phyloP scores from a whole-genome alignment of 2,113 vertebrate genomes.

The Capreolus pygargus region DNA sequence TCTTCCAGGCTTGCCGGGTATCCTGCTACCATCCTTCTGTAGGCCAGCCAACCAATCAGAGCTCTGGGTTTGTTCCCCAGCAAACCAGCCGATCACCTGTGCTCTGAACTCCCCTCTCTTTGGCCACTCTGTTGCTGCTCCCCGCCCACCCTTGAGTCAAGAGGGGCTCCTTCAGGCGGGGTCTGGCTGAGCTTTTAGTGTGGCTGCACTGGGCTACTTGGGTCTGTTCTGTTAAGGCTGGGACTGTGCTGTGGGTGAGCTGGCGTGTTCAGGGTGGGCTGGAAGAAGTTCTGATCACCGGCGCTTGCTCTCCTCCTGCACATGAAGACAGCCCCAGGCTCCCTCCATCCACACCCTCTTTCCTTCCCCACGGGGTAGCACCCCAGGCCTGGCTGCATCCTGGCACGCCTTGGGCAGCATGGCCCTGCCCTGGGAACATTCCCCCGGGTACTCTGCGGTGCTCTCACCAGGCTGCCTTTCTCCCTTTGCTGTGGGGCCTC shows the following conservation, averaged over 20 bases:
- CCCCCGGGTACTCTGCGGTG: background rate
- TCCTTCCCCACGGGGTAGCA: background rate
- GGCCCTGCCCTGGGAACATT: background rate
- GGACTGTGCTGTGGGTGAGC: background rate
- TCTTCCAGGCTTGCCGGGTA: background rate
- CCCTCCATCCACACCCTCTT: background rate
- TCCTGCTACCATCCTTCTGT: background rate
- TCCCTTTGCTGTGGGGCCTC: constrained; percentile 5
- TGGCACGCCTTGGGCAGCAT: constrained; percentile 22
- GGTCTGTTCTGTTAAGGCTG: background rate
- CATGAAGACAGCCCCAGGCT: background rate
- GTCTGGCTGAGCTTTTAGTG: background rate
- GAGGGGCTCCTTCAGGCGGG: background rate
- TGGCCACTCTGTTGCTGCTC: background rate
- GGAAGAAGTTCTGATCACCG: background rate
- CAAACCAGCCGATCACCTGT: background rate
- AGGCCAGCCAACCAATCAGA: background rate
- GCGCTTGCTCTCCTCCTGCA: background rate
- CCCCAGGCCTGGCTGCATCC: constrained; percentile 8
- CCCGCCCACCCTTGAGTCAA: too few species aligned
- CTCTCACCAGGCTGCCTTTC: background rate
- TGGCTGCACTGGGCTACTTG: background rate
- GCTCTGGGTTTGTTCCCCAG: background rate
- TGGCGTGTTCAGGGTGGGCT: background rate
- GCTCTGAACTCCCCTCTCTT: background rate